Percentiles rank a stretch among this genome's conserved stretches.
Conservation (phyloP, 2,888 invertebrate species). For the Elmis aenea region DNA sequence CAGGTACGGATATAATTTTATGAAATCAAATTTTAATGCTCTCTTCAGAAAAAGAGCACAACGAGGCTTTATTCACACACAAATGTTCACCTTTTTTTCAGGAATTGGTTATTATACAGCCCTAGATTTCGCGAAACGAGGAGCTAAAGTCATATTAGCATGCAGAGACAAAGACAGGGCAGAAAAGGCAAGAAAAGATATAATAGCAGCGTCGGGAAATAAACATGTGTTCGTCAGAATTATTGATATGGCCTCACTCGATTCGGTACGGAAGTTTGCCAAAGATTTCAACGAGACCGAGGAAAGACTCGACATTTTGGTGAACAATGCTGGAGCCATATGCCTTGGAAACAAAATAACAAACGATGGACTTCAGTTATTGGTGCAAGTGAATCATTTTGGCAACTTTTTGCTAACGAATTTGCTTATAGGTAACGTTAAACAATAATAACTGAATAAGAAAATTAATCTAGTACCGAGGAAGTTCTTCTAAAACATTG, state of each 20-base stretch:
- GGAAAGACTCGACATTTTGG: conserved; percentile 56
- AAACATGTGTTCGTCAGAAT: conserved; percentile 43
- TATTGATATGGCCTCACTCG: conserved; percentile 53
- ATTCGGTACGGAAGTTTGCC: conserved; percentile 59
- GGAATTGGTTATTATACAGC: conserved; percentile 48
- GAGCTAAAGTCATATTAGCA: conserved; percentile 52
- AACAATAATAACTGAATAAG: too few species aligned
- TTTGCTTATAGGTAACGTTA: conserved; percentile 51
- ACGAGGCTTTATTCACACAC: too few species aligned
- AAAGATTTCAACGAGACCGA: conserved; percentile 51
- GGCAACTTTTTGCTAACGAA: conserved; percentile 68
- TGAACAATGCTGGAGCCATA: conserved; percentile 61
- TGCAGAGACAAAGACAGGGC: conserved; percentile 45
- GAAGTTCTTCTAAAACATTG: too few species aligned
- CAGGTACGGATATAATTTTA: conserved; percentile 26
- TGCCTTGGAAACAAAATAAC: conserved; percentile 50
- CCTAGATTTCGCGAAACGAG: conserved; percentile 47
- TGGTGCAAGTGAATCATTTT: conserved; percentile 67
- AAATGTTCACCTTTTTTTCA: too few species aligned
- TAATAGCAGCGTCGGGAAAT: conserved; percentile 40
- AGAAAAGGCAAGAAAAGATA: conserved; percentile 37
- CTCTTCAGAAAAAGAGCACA: too few species aligned
- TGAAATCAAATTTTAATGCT: too few species aligned
- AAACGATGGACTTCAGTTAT: conserved; percentile 61
- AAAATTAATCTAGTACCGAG: too few species aligned